phyloP scores from a whole-genome alignment of 2,888 invertebrate species.

The Synergus laeviventris region DNA sequence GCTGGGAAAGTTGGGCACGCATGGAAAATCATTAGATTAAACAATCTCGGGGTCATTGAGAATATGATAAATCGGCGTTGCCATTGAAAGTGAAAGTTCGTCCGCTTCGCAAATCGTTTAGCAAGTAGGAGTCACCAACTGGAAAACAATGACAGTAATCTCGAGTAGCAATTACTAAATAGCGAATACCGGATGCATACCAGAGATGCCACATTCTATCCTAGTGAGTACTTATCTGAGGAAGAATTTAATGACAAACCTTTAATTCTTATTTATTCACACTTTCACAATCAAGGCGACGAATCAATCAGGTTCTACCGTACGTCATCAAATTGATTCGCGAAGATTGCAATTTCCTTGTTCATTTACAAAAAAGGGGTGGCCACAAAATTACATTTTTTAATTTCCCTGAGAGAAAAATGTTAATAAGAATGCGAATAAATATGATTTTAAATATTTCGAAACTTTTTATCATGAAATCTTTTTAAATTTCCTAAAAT shows the following conservation, averaged over 20 bases:
- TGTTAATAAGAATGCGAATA: no score
- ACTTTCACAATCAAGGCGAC: slow-evolving; percentile 54
- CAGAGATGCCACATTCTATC: slow-evolving; percentile 42
- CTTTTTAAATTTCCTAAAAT: no score
- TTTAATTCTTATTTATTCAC: slow-evolving; percentile 47
- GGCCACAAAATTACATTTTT: no score
- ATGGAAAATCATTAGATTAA: slow-evolving; percentile 29
- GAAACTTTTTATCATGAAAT: no score
- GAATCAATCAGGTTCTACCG: slow-evolving; percentile 56
- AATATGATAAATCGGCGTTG: slow-evolving; percentile 50
- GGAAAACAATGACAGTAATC: slow-evolving; percentile 62
- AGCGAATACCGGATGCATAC: slow-evolving; percentile 52
- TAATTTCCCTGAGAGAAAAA: no score
- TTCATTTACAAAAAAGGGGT: no score
- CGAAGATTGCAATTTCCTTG: slow-evolving; percentile 1
- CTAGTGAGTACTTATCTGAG: slow-evolving; percentile 34
- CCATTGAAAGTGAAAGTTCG: slow-evolving; percentile 64
- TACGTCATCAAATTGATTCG: background rate
- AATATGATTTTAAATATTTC: no score
- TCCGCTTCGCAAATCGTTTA: slow-evolving; percentile 49
- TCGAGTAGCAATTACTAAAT: slow-evolving; percentile 59
- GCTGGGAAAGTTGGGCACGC: slow-evolving; percentile 17
- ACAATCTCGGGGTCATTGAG: slow-evolving; percentile 44
- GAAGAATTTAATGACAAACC: slow-evolving; percentile 43
- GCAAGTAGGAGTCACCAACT: slow-evolving; percentile 53